A percentile compares a stretch with the other conserved stretches of the same genome.
Evolutionary conservation across 2,797 vertebrate species (phyloP).

Genomic region (Rhinichthys osculus): DNA sequence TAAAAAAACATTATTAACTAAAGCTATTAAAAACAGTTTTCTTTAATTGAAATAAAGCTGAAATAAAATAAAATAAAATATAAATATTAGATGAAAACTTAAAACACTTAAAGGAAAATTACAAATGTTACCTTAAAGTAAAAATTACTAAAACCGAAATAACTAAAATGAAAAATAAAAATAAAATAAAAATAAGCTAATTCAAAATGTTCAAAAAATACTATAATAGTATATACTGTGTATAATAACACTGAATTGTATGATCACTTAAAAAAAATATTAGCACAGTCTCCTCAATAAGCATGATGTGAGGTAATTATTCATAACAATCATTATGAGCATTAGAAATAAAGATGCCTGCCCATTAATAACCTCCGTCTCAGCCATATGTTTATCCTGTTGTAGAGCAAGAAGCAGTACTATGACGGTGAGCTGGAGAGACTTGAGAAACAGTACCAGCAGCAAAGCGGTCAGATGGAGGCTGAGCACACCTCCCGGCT

Average conservation of each 20-base stretch:
- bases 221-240: background rate
- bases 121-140: background rate
- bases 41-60: background rate
- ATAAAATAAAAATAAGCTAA: background rate
- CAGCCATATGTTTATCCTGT: background rate
- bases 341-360: background rate
- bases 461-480: constrained; percentile 70
- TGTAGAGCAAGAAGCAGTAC: constrained; percentile 76
- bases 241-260: background rate
- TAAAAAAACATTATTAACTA: background rate
- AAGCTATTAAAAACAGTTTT: background rate
- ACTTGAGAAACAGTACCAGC: constrained; percentile 67
- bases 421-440: constrained; percentile 76
- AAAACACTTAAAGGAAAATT: background rate
- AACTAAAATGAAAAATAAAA: background rate
- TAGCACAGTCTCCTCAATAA: background rate
- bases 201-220: too few relatives aligned
- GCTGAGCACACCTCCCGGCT: constrained; percentile 67
- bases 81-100: background rate
- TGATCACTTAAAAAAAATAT: background rate
- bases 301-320: background rate
- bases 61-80: background rate
- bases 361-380: background rate
- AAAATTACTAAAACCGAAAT: background rate
- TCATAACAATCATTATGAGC: too few relatives aligned